Conservation (phyloP, 1,140 invertebrate species). For the Neomicropteryx cornuta region DNA sequence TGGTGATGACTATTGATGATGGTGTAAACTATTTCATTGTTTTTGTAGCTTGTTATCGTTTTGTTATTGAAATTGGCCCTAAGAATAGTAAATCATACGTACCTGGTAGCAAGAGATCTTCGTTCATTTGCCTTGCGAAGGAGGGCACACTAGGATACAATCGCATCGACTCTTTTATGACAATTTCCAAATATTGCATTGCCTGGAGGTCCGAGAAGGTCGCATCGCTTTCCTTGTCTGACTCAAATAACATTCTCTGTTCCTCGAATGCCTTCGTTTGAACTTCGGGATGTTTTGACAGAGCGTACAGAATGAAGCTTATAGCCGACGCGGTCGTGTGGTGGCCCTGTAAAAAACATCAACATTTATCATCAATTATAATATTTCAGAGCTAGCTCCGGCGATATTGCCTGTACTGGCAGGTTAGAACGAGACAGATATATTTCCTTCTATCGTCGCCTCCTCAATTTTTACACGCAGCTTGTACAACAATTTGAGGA, state of each 20-base stretch:
- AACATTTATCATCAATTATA: too few species aligned
- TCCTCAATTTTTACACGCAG: too few species aligned
- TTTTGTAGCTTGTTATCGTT: too few species aligned
- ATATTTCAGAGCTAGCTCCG: too few species aligned
- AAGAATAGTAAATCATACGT: too few species aligned
- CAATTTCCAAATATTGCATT: constrained; percentile 49
- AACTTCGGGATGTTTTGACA: constrained; percentile 30
- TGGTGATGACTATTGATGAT: too few species aligned
- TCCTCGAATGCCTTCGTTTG: constrained; percentile 31
- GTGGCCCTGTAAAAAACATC: constrained; percentile 45
- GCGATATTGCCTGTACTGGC: too few species aligned
- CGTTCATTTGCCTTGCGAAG: constrained; percentile 39
- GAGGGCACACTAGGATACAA: constrained; percentile 53
- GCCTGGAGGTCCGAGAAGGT: constrained; percentile 41
- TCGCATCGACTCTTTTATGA: constrained; percentile 50
- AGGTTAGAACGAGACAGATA: too few species aligned
- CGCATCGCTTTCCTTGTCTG: constrained; percentile 25
- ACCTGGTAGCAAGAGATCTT: constrained; percentile 41
- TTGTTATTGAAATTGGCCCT: too few species aligned
- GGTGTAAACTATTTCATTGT: too few species aligned
- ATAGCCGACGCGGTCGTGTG: constrained; percentile 53
- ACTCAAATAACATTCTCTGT: constrained; percentile 28
- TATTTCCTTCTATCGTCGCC: too few species aligned
- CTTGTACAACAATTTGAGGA: too few species aligned
- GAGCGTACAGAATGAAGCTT: constrained; percentile 30